Evolutionary conservation across 2,797 vertebrate species (phyloP).

Genomic region (Menidia menidia): DNA sequence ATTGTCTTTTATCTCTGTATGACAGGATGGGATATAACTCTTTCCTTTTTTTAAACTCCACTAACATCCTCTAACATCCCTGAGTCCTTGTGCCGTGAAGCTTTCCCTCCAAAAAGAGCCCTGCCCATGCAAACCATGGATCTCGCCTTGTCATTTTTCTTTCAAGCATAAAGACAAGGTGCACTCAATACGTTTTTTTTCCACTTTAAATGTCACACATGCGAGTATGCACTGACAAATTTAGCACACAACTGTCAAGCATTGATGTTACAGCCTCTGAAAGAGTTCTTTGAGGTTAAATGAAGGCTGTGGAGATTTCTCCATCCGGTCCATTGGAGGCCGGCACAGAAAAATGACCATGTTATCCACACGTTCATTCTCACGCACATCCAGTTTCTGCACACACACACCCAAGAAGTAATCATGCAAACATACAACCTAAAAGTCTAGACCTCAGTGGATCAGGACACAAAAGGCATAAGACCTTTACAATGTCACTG

Average conservation of each 20-base stretch:
- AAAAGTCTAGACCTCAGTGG: constrained; percentile 42
- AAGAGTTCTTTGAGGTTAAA: constrained; percentile 20
- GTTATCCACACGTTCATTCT: constrained; percentile 8
- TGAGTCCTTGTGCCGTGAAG: constrained; percentile 7
- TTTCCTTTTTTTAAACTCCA: background rate
- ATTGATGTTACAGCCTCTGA: constrained; percentile 39
- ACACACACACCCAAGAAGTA: constrained; percentile 8
- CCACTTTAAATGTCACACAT: constrained; percentile 14
- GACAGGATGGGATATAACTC: constrained; percentile 43
- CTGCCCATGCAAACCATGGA: constrained; percentile 15
- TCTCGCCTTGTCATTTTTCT: constrained; percentile 29
- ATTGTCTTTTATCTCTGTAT: constrained; percentile 51
- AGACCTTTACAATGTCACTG: constrained; percentile 37
- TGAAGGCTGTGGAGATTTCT: constrained; percentile 35
- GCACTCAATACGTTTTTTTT: constrained; percentile 6
- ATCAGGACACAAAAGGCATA: constrained; percentile 37
- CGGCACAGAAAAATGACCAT: constrained; percentile 24
- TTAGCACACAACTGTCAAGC: constrained; percentile 34
- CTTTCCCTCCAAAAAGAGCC: constrained; percentile 29
- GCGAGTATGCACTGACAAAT: constrained; percentile 22
- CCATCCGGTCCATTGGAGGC: constrained; percentile 11
- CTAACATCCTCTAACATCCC: background rate
- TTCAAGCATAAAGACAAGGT: constrained; percentile 12
- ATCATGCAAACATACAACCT: background rate
- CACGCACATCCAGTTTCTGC: background rate